A percentile compares a stretch with the other conserved stretches of the same genome.
phyloP scores from a whole-genome alignment of 1,140 invertebrate genomes.

The Tetragnatha versicolor region DNA sequence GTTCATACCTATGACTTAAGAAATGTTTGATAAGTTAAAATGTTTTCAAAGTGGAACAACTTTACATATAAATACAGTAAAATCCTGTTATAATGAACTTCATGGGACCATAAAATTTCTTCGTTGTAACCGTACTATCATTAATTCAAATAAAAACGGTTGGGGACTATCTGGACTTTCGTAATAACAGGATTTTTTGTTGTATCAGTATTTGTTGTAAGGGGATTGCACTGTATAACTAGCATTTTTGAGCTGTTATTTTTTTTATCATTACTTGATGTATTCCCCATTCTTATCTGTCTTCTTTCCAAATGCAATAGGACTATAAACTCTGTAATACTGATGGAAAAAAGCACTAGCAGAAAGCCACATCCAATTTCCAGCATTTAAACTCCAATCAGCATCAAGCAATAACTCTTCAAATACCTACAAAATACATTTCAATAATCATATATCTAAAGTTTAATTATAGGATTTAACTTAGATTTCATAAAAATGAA shows the following conservation, averaged over 20 bases:
- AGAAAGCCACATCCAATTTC: constrained; percentile 84
- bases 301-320: constrained; percentile 73
- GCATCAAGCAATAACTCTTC: constrained; percentile 73
- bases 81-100: too few relatives aligned
- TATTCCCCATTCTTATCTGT: constrained; percentile 76
- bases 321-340: constrained; percentile 71
- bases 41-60: neutral
- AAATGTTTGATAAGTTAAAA: neutral
- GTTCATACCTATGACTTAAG: constrained; percentile 25
- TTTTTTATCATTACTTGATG: constrained; percentile 67
- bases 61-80: too few relatives aligned
- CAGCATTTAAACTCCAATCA: constrained; percentile 77
- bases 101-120: too few relatives aligned
- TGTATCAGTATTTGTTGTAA: too few relatives aligned
- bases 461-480: too few relatives aligned
- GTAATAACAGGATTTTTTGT: too few relatives aligned
- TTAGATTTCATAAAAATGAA: too few relatives aligned
- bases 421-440: constrained; percentile 61
- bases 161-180: too few relatives aligned
- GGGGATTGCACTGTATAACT: too few relatives aligned
- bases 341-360: constrained; percentile 72
- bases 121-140: too few relatives aligned
- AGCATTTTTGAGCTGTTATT: too few relatives aligned
- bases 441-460: constrained; percentile 13
- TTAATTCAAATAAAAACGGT: too few relatives aligned